Conservation (phyloP, 2,113 vertebrate genomes). For the Anas platyrhynchos region DNA sequence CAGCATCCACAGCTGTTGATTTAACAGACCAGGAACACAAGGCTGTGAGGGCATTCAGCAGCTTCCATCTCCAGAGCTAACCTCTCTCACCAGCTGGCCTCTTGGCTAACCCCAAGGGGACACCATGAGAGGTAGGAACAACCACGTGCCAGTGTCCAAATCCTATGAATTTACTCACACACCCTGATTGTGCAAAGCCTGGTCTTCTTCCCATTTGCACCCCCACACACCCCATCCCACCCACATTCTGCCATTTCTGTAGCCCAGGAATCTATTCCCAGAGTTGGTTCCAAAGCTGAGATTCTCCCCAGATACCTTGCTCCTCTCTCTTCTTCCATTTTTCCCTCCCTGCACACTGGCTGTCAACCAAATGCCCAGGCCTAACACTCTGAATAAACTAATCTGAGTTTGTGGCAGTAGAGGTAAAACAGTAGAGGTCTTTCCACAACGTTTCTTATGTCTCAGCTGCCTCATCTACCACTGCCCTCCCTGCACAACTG, state of each 20-base stretch:
- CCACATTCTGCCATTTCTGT: rapidly evolving
- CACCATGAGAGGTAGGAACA: neutral
- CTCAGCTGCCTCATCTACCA: neutral
- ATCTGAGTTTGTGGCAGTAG: neutral
- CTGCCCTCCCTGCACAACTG: neutral
- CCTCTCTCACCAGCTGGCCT: neutral
- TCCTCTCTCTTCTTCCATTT: neutral
- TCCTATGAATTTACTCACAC: neutral
- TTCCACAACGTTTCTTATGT: neutral
- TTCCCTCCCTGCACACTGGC: neutral
- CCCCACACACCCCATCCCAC: neutral
- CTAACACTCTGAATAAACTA: neutral
- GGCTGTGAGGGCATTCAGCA: neutral
- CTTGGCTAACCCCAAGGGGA: neutral
- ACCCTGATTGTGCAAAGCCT: neutral
- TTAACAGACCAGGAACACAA: no score
- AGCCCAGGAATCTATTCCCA: neutral
- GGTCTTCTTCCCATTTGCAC: neutral
- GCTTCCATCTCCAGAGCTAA: neutral
- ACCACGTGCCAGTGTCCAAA: neutral
- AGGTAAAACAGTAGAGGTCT: neutral
- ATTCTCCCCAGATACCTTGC: neutral
- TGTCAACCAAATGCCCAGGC: neutral
- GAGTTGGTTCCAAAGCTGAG: neutral
- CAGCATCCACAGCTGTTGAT: neutral